Percentiles rank a stretch among this genome's conserved stretches.
phyloP scores from a whole-genome alignment of 2,888 invertebrate species.

The Melieria crassipennis region DNA sequence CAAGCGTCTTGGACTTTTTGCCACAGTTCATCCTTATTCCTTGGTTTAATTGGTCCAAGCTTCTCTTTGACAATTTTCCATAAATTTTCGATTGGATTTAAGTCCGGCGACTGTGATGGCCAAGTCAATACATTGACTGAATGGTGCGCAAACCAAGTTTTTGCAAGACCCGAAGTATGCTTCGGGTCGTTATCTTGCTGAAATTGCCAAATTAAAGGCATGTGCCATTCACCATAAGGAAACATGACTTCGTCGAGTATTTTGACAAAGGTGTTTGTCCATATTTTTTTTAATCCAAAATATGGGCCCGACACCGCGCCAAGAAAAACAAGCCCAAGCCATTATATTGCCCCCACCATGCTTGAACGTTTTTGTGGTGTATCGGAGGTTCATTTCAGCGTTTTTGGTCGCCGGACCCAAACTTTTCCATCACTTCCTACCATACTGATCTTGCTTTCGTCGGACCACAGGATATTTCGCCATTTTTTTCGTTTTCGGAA shows the following conservation, averaged over 20 bases:
- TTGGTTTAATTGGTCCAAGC: background rate
- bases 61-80: slow-evolving; percentile 8
- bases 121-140: background rate
- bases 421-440: slow-evolving; percentile 11
- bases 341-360: slow-evolving; percentile 2
- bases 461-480: slow-evolving; percentile 5
- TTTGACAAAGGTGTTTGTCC: slow-evolving; percentile 13
- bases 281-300: slow-evolving; percentile 9
- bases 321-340: slow-evolving; percentile 11
- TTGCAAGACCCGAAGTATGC: slow-evolving; percentile 5
- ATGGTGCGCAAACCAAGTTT: background rate
- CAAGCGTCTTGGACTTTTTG: background rate
- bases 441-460: slow-evolving; percentile 10
- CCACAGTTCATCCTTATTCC: background rate
- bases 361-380: slow-evolving; percentile 6
- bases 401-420: slow-evolving; percentile 3
- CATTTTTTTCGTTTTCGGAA: background rate
- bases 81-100: slow-evolving; percentile 9
- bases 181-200: slow-evolving; percentile 20
- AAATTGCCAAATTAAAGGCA: slow-evolving; percentile 7
- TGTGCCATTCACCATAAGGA: slow-evolving; percentile 1
- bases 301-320: slow-evolving; percentile 12
- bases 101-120: background rate
- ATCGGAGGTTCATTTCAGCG: background rate
- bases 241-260: slow-evolving; percentile 19